Evolutionary conservation across 37 sponge, comb jelly and placozoan species (phyloP), one percentile per base, ranked within the genome.

Genomic region (Tethya wilhelma): DNA sequence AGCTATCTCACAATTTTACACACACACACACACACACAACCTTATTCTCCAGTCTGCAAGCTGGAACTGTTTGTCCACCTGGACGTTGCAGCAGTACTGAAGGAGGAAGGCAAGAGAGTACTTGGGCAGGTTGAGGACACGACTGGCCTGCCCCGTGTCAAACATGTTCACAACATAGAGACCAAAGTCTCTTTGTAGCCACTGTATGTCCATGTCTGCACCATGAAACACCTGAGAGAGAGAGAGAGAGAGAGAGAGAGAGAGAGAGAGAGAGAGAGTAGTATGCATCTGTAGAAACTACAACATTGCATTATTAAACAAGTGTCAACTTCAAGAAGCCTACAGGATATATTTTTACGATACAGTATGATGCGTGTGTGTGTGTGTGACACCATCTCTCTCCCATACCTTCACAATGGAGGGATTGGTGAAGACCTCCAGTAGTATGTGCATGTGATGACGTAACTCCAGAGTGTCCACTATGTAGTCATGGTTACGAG

Each of bases 31-130:
- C n/a, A n/a, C n/a, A n/a, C n/a, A n/a, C n/a, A n/a, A 90, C 88
- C 97, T 81, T n/a, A 95, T 82, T 45, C 98, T 86, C 98, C 98
- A 98, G 67, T 98, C 98, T 23, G 98, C 98, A 67, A 98, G 70
- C 77, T 97, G 98, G 86, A 84, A 98, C 80, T 93, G 89, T 55
- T 98, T 98, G 78, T 95, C 85, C 2, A 94, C 98, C 38, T 87
- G 59, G 29, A 98, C 96, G 25, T 56, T 67, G 56, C 98, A 98
- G 84, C 94, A 95, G 71, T 88, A 82, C 59, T 79, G 74, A 12
- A 98, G 87, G 25, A 98, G 89, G 64, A 82, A 94, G 31, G 96
- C 92, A n/a, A 98, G 89, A 23, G 93, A 93, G 80, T 80, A 78
- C 29, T 85, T 53, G 32, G 98, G 93, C 42, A 98, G 74, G 22